Base-by-base conservation (phyloP, 1,140 invertebrate genomes). In the Trigoniulus corallinus region DNA sequence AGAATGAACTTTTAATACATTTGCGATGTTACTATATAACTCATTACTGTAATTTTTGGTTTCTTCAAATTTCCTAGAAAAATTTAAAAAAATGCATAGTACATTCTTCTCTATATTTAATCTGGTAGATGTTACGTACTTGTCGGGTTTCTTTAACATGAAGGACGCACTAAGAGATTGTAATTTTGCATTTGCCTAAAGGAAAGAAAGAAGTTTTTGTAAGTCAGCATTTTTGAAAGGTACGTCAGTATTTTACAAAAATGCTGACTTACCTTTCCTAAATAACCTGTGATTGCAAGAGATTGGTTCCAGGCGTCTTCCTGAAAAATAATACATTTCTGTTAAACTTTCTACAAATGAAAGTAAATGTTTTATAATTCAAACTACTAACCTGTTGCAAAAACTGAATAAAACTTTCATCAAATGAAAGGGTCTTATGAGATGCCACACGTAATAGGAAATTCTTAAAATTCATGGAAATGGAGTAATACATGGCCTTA, bases 31-130 rank as follows among this genome's bases (percentile, higher is more conserved):
- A 46, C 76, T 76, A 62, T 85, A 79, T 54, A 86, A 65, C 58
- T 81, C 78, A 58, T 75, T 74, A 47, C 79, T 79, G 68, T 85
- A 85, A 57, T 77, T 78, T 67, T 82, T 84, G 27, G 84, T 67
- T 52, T 74, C 70, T 62, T 85, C 81, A 67, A 87, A 84, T 55
- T 76, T 70, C 39, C 61, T 63, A 53, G 13, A 59, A 57, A 48
- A 47, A 52, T 61, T 44, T 12, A 24, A 21, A 44, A 44, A 7
- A 24, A 7, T 18, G 42, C 21, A 21, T 7, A 44, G 42, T 12
- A 44, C 24, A 21, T 20, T 13, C 12, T 39, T 39, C 18, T 39
- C 12, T 18, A 24, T 44, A 10, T 44, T 7, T 12, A 44, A 44
- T 4, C 24, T 44, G 18, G 4, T 44, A 20, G 4, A 24, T 21